Evolutionary conservation across 1,140 invertebrate species (phyloP).

Genomic region (Ceratosolen solmsi): DNA sequence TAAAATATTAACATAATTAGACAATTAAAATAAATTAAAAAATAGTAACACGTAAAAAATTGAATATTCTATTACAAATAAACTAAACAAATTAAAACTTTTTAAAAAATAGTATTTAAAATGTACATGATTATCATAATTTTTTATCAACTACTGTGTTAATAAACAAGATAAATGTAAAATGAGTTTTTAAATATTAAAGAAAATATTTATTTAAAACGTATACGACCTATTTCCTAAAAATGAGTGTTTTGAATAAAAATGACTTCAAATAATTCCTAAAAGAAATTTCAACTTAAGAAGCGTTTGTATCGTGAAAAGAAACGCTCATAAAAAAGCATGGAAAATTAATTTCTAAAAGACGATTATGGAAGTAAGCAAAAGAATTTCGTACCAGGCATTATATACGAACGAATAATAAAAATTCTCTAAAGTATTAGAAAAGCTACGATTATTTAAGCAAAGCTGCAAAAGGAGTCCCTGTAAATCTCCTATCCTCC

Average conservation of each 20-base stretch:
- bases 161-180: no score
- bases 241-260: background rate
- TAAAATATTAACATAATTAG: no score
- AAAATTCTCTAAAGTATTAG: background rate
- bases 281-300: background rate
- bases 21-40: no score
- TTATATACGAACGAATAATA: slow-evolving; percentile 22
- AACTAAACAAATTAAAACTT: no score
- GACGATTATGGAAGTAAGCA: background rate
- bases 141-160: no score
- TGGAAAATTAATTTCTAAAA: background rate
- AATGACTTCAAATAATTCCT: background rate
- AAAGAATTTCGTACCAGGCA: background rate
- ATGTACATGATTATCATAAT: no score
- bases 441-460: slow-evolving; percentile 31
- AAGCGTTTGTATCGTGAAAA: background rate
- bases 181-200: background rate
- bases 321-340: background rate
- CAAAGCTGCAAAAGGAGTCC: background rate
- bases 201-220: background rate
- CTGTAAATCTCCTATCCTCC: background rate
- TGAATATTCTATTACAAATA: no score
- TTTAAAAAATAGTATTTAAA: no score
- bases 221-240: background rate
- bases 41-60: no score